phyloP scores from a whole-genome alignment of 2,113 vertebrate species.

The Scomber japonicus region DNA sequence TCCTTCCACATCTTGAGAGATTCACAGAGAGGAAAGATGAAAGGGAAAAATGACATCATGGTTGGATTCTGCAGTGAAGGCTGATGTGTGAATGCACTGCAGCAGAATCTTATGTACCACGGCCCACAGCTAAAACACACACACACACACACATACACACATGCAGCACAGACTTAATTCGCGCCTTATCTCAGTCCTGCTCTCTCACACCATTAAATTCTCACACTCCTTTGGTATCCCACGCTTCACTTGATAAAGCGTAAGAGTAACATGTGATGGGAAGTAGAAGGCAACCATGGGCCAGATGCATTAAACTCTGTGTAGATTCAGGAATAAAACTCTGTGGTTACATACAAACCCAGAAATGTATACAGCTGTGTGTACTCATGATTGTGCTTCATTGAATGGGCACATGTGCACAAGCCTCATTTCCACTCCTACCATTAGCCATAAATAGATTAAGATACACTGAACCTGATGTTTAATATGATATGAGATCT shows the following conservation, averaged over 20 bases:
- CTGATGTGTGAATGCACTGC: conserved; percentile 72
- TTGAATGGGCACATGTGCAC: too few relatives aligned
- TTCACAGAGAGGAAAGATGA: conserved; percentile 58
- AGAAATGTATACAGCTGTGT: too few relatives aligned
- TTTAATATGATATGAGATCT: too few relatives aligned
- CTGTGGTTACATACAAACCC: too few relatives aligned
- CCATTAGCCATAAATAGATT: too few relatives aligned
- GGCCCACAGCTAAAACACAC: conserved; percentile 18
- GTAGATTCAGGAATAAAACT: too few relatives aligned
- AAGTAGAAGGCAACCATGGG: conserved; percentile 13
- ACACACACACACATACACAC: conserved; percentile 15
- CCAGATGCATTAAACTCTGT: not conserved
- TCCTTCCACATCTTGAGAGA: conserved; percentile 40
- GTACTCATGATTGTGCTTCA: too few relatives aligned
- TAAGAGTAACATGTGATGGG: conserved; percentile 23
- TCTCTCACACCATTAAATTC: conserved; percentile 68
- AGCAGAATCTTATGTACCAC: conserved; percentile 53
- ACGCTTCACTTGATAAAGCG: conserved; percentile 20
- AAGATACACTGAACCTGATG: too few relatives aligned
- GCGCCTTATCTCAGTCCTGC: conserved; percentile 34
- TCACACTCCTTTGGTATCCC: conserved; percentile 53
- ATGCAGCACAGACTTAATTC: conserved; percentile 50
- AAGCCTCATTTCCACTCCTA: too few relatives aligned
- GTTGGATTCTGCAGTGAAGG: conserved; percentile 65
- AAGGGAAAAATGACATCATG: conserved; percentile 76